Base-by-base conservation (phyloP, 2,888 invertebrate genomes). In the Ditylenchus weischeri region DNA sequence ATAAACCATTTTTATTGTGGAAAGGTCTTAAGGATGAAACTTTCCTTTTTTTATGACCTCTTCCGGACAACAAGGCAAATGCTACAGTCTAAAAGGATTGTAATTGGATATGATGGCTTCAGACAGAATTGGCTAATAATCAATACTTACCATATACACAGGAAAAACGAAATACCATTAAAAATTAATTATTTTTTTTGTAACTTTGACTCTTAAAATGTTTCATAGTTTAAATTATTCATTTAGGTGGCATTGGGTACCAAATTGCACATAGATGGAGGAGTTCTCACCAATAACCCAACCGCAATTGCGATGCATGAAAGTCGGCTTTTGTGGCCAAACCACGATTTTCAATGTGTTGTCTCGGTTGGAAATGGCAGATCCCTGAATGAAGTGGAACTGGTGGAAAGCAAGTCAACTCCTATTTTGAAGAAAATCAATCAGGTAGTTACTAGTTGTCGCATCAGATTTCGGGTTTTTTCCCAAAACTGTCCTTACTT, bases 281-380 rank as follows among this genome's bases (percentile, higher is more conserved):
- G 81, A n/a, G 79, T 79, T 18, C 54, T 75, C 10, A 65, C 62
- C 15, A 68, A 68, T 54, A 68, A 68, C 13, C 68, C 68, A 21
- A 58, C 66, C 18, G 68, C 65, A 0, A 64, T 93, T 10, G 93
- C 90, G 0, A 86, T 93, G 57, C 92, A 92, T 83, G 93, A 93
- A 85, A 90, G 91, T 0, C 89, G 89, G 75, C 87, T 90, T 48
- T 84, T 93, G 58, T 93, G 90, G 90, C 92, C 92, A 0, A 86
- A 88, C 47, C 86, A 88, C 51, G 87, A 86, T 68, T 86, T 92
- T 57, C 89, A 89, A 74, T 90, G 91, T 78, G 88, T 93, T 0
- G 87, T 93, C 57, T 92, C 91, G 0, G 87, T 91, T 63, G 92
- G 93, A 49, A 92, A 91, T 68, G 88, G 87, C 0, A 78, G 86